Evolutionary conservation across 2,888 invertebrate species (phyloP), one percentile per base, ranked within the genome.

Genomic region (Oligia latruncula): DNA sequence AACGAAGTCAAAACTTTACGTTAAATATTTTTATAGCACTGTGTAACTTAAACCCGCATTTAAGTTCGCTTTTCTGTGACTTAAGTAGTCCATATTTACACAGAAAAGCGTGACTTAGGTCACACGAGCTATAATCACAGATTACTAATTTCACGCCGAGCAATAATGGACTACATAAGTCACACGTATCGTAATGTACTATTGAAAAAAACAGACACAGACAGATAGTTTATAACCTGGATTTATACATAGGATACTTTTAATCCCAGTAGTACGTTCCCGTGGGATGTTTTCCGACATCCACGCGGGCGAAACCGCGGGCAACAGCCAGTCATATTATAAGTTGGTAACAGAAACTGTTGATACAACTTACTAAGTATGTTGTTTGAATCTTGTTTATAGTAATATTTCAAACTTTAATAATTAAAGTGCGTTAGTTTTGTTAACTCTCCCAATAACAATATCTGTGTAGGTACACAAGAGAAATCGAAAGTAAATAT

Each of bases 251-350:
- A 23, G 2, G 11, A 11, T 5, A 40, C 35, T 40, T 9, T 23
- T 65, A 2, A 40, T 23, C 5, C 29, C 11, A 9, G 20, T 65
- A 65, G 40, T 23, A 65, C 0, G 65, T 23, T 40, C 35, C 35
- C 11, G 4, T 65, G 20, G 40, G 40, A 65, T 23, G 23, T 65
- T 11, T 23, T 40, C 20, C 11, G 65, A 6, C 6, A 62, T 65
- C 20, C 23, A 40, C 5, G 65, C 23, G 40, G 8, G 20, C 11
- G 9, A 35, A 64, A 1, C 35, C 9, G 9, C 35, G 3, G 9
- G 35, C 13, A 9, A 64, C 35, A 64, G 35, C 64, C 35, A 64
- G 91, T 91, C 89, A 91, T 91, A 91, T 83, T 90, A 85, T 68
- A 85, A 84, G 72, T 85, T 84, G 60, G 58, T 67, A 62, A 74